Percentiles rank a stretch among this genome's conserved stretches.
Conservation (phyloP, 2,797 vertebrate genomes). For the Hylomyscus alleni region DNA sequence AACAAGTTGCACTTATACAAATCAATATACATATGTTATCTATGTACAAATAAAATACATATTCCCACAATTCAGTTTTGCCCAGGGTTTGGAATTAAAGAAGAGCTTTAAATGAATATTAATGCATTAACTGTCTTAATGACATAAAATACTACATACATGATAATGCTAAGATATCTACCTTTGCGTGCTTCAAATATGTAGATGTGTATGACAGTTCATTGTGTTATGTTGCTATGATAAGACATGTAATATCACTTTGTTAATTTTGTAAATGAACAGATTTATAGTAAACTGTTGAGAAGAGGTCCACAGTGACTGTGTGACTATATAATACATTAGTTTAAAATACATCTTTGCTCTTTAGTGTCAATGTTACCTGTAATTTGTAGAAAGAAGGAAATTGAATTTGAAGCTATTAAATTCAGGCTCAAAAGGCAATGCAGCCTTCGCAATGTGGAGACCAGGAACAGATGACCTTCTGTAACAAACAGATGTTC, state of each 20-base stretch:
- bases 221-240: neutral
- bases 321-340: neutral
- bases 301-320: neutral
- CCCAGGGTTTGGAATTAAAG: neutral
- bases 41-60: neutral
- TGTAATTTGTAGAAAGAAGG: neutral
- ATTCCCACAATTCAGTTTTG: neutral
- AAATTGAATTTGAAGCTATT: neutral
- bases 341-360: neutral
- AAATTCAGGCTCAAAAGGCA: neutral
- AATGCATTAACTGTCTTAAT: neutral
- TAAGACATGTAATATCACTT: neutral
- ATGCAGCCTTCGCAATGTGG: too few species aligned
- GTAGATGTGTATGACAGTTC: neutral
- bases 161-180: neutral
- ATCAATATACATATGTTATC: neutral
- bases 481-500: neutral
- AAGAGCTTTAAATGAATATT: neutral
- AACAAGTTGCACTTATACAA: neutral
- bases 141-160: neutral
- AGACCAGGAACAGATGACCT: neutral
- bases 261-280: neutral
- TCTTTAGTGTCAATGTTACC: neutral
- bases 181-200: neutral
- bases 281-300: neutral